These are phyloP conservation scores for Cyclina sinensis DNA, from an alignment of 1,140 invertebrate species.

Conservation along the genomic window DNA sequence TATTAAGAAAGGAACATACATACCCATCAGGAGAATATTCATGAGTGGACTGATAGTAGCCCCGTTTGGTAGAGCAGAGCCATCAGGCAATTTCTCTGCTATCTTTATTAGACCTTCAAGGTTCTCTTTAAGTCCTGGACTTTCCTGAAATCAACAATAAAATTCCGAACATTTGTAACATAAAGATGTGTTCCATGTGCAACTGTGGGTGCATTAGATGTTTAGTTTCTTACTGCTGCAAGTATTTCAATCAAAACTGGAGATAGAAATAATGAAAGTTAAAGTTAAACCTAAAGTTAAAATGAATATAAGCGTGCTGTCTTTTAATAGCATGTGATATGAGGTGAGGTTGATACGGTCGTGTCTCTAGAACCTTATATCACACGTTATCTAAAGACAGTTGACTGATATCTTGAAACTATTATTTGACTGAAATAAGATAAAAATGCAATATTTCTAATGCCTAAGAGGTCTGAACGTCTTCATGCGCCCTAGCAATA, in stretches of 20 bases:
- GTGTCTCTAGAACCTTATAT: too few relatives aligned
- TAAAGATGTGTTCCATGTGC: background rate
- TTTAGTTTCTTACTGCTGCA: too few relatives aligned
- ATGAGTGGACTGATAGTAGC: background rate
- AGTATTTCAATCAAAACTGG: too few relatives aligned
- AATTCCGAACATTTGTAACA: background rate
- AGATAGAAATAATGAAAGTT: too few relatives aligned
- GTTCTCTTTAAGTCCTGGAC: background rate
- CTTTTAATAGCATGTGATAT: background rate
- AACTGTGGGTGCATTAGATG: background rate
- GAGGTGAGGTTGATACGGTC: too few relatives aligned
- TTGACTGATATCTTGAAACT: too few relatives aligned
- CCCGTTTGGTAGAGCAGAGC: background rate
- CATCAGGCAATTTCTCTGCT: background rate
- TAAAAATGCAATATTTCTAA: too few relatives aligned
- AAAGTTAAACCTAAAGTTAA: too few relatives aligned
- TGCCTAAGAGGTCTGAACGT: too few relatives aligned
- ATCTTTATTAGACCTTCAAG: background rate
- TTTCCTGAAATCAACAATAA: background rate
- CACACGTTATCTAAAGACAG: too few relatives aligned
- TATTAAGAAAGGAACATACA: background rate
- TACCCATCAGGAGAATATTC: background rate
- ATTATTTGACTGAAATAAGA: too few relatives aligned
- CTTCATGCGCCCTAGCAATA: too few relatives aligned
- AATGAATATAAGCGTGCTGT: background rate